Evolutionary conservation across 2,888 invertebrate genomes (phyloP).

Genomic region (Pollenia labialis): DNA sequence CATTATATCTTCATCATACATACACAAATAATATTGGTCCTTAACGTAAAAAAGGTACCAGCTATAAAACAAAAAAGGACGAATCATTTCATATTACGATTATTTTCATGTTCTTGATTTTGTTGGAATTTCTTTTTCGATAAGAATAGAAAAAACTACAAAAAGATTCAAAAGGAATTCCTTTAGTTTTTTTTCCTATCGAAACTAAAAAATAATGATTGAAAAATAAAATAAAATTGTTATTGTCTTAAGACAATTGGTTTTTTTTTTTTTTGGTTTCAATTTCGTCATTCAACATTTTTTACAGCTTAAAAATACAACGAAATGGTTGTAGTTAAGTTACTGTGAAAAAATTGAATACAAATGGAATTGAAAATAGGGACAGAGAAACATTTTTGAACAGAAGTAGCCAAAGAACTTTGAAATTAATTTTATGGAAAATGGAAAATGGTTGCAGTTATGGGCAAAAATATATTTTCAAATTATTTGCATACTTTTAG

Average conservation of each 20-base stretch:
- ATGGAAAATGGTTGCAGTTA: too few relatives aligned
- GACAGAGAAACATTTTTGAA: background rate
- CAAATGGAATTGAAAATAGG: background rate
- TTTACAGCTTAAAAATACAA: background rate
- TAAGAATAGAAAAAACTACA: slow-evolving; percentile 6
- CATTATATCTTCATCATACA: too few relatives aligned
- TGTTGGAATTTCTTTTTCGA: slow-evolving; percentile 19
- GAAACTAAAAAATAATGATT: slow-evolving; percentile 1
- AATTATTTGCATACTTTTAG: too few relatives aligned
- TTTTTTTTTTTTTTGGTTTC: background rate
- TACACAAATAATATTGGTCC: background rate
- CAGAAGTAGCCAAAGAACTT: background rate
- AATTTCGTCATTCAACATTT: background rate
- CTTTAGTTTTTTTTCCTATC: background rate
- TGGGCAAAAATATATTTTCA: too few relatives aligned
- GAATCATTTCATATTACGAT: slow-evolving; percentile 56
- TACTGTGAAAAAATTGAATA: background rate
- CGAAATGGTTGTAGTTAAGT: background rate
- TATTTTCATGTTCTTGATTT: slow-evolving; percentile 33
- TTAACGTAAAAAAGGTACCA: too few relatives aligned
- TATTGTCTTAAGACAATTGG: slow-evolving; percentile 46
- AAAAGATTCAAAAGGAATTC: background rate
- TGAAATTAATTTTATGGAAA: slow-evolving; percentile 3
- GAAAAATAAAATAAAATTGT: slow-evolving; percentile 47
- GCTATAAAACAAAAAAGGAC: slow-evolving; percentile 4